Percentiles rank a stretch among this genome's conserved stretches.
These are phyloP conservation scores for Copidosoma aretas DNA, from an alignment of 2,888 invertebrate species.

Conservation along the genomic window DNA sequence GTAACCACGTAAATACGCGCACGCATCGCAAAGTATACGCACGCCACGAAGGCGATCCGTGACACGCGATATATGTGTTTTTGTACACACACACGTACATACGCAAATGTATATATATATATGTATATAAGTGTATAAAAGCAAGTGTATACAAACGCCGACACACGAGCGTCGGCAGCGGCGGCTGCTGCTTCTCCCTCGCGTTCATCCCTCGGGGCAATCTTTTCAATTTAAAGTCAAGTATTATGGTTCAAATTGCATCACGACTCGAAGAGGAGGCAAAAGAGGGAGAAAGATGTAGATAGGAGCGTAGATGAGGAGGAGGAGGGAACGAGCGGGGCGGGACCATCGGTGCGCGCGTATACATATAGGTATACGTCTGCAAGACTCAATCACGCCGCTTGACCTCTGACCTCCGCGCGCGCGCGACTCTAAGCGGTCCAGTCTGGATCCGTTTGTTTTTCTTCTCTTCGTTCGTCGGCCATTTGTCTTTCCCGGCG, in stretches of 20 bases:
- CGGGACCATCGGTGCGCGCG: constrained; percentile 56
- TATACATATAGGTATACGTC: constrained; percentile 49
- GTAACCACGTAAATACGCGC: not conserved
- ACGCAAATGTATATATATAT: not conserved
- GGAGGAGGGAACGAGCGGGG: not conserved
- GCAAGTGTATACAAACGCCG: not conserved
- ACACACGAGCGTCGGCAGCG: no score
- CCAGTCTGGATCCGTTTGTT: constrained; percentile 36
- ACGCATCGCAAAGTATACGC: no score
- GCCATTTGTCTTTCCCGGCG: constrained; percentile 17
- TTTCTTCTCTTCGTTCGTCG: not conserved
- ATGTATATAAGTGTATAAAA: not conserved
- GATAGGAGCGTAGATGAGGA: not conserved
- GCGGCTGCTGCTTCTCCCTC: constrained; percentile 59
- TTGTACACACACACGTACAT: no score
- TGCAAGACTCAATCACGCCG: constrained; percentile 63
- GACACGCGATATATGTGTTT: constrained; percentile 1
- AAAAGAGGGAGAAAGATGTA: constrained; percentile 38
- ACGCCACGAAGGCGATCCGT: no score
- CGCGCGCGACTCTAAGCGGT: constrained; percentile 30
- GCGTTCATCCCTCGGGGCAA: constrained; percentile 59
- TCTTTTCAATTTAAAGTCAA: constrained; percentile 64
- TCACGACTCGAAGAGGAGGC: no score
- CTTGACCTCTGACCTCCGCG: constrained; percentile 60
- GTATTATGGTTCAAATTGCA: constrained; percentile 63